Evolutionary conservation across 2,797 vertebrate genomes (phyloP).

Genomic region (Pelobates cultripes): DNA sequence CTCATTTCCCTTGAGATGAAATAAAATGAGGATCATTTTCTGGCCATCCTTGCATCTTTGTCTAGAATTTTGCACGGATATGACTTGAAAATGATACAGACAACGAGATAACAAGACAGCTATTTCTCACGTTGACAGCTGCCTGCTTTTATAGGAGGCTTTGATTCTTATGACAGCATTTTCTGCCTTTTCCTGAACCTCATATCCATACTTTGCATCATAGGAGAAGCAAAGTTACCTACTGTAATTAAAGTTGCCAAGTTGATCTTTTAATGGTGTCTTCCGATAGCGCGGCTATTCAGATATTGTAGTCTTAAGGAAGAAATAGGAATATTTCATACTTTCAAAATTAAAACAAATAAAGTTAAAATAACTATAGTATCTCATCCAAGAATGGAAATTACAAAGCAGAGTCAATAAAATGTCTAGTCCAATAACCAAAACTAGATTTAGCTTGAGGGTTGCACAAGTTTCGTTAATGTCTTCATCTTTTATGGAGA

Average conservation of each 20-base stretch:
- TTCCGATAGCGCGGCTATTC: no score
- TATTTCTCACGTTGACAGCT: constrained; percentile 68
- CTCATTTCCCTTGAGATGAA: constrained; percentile 52
- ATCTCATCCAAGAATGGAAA: no score
- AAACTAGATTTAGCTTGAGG: no score
- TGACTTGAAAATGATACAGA: constrained; percentile 66
- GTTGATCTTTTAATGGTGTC: no score
- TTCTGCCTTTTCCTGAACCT: constrained; percentile 56
- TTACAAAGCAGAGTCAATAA: no score
- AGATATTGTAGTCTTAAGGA: no score
- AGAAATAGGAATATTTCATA: no score
- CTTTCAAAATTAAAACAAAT: no score
- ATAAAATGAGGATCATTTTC: constrained; percentile 61
- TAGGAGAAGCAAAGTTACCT: background rate
- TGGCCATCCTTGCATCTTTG: constrained; percentile 51
- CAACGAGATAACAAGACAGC: constrained; percentile 64
- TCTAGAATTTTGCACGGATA: constrained; percentile 61
- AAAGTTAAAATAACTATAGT: no score
- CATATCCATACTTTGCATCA: background rate
- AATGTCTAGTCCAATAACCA: no score
- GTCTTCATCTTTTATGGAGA: no score
- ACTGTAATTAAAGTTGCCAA: background rate
- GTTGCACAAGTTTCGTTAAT: no score
- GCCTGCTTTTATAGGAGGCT: constrained; percentile 62
- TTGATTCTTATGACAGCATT: constrained; percentile 65